Conservation (phyloP, 1,140 invertebrate species). For the Homarus americanus region DNA sequence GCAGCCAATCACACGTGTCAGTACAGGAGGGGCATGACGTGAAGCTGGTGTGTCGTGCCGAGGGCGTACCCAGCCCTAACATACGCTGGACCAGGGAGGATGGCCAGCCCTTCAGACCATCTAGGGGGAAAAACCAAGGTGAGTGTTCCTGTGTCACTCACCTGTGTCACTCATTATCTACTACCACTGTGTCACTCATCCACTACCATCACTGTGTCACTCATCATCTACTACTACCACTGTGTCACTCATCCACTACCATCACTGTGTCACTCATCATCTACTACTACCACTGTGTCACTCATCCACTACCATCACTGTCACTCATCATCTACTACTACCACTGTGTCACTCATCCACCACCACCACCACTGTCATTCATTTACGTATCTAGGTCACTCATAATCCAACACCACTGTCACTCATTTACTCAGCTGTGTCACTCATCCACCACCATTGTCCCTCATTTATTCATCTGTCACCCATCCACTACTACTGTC, state of each 20-base stretch:
- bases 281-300: neutral
- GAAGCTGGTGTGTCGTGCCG: slow-evolving; percentile 90
- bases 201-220: neutral
- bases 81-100: slow-evolving; percentile 94
- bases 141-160: neutral
- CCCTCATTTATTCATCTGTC: too few relatives aligned
- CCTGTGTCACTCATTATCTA: neutral
- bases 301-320: neutral
- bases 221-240: neutral
- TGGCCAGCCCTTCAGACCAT: slow-evolving; percentile 86
- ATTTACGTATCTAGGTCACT: too few relatives aligned
- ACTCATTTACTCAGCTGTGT: too few relatives aligned
- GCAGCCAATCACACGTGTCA: slow-evolving; percentile 91
- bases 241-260: neutral
- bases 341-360: neutral
- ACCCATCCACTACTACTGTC: too few relatives aligned
- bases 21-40: slow-evolving; percentile 93
- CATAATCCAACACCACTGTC: too few relatives aligned
- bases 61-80: slow-evolving; percentile 88
- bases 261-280: neutral
- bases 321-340: neutral
- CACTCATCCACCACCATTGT: too few relatives aligned
- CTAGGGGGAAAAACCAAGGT: slow-evolving; percentile 39
- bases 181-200: neutral
- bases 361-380: too few relatives aligned